phyloP scores from a whole-genome alignment of 2,888 invertebrate species.

The Herminia tarsipennalis region DNA sequence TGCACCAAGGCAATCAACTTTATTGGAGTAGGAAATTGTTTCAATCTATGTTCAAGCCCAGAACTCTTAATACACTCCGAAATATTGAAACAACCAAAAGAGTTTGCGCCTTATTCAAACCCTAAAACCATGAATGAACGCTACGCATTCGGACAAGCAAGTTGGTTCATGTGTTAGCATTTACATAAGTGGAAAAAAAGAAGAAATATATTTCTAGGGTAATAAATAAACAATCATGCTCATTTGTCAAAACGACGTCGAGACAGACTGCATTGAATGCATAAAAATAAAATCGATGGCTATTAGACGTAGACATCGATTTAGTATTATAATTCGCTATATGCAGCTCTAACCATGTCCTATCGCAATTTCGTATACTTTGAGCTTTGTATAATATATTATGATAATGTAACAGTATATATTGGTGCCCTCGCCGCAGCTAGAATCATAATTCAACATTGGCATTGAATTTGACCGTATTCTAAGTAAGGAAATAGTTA shows the following conservation, averaged over 20 bases:
- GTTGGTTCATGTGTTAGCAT: too few relatives aligned
- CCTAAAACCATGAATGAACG: too few relatives aligned
- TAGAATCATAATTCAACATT: slow-evolving; percentile 17
- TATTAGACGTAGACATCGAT: slow-evolving; percentile 15
- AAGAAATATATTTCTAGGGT: too few relatives aligned
- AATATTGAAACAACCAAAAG: too few relatives aligned
- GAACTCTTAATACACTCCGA: too few relatives aligned
- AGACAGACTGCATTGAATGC: background rate
- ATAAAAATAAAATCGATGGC: slow-evolving; percentile 9
- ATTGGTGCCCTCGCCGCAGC: slow-evolving; percentile 1
- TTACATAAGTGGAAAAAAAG: too few relatives aligned
- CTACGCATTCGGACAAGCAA: too few relatives aligned
- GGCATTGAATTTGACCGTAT: slow-evolving; percentile 6
- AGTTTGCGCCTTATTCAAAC: too few relatives aligned
- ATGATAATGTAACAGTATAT: slow-evolving; percentile 17
- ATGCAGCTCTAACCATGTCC: slow-evolving; percentile 38
- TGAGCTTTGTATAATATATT: slow-evolving; percentile 10
- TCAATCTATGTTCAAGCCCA: too few relatives aligned
- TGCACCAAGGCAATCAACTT: too few relatives aligned
- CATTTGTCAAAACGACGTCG: background rate
- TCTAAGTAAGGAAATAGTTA: background rate
- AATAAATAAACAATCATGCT: too few relatives aligned
- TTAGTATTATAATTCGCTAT: slow-evolving; percentile 16
- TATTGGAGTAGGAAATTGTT: too few relatives aligned
- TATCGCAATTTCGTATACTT: slow-evolving; percentile 25